Evolutionary conservation across 92 coral and sea anemone genomes (phyloP).

Genomic region (Palythoa heliodiscus): DNA sequence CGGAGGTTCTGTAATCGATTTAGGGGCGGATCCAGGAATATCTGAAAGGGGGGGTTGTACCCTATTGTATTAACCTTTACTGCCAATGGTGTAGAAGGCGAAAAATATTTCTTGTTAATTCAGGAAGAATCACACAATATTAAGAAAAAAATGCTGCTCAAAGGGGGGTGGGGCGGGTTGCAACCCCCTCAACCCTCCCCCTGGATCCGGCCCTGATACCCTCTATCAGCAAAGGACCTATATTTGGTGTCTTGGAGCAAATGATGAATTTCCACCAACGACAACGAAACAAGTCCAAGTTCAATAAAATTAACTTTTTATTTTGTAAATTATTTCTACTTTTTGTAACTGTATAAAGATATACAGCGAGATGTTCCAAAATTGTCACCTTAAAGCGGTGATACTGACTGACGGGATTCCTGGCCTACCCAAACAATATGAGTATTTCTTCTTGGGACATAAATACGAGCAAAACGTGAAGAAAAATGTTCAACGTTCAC

Average conservation of each 20-base stretch:
- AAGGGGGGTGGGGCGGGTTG: no score
- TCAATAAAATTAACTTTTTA: neutral
- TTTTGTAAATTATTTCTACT: slow-evolving; percentile 11
- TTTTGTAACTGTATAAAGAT: neutral
- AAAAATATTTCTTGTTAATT: no score
- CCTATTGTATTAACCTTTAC: no score
- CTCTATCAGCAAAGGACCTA: no score
- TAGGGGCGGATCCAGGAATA: no score
- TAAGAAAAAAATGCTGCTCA: no score
- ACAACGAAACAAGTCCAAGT: neutral
- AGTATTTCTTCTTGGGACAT: slow-evolving; percentile 30
- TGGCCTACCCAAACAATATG: neutral
- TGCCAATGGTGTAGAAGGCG: no score
- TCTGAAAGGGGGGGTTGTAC: no score
- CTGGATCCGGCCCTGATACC: no score
- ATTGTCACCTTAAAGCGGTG: neutral
- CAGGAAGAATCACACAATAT: no score
- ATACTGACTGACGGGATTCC: neutral
- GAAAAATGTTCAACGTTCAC: neutral
- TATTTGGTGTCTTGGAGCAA: neutral
- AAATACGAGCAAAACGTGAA: neutral
- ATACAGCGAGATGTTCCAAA: neutral
- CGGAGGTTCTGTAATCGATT: no score
- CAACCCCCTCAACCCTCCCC: no score
- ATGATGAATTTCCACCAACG: neutral